These are phyloP conservation scores for Falco rusticolus DNA, from an alignment of 2,797 vertebrate genomes.

Conservation along the genomic window DNA sequence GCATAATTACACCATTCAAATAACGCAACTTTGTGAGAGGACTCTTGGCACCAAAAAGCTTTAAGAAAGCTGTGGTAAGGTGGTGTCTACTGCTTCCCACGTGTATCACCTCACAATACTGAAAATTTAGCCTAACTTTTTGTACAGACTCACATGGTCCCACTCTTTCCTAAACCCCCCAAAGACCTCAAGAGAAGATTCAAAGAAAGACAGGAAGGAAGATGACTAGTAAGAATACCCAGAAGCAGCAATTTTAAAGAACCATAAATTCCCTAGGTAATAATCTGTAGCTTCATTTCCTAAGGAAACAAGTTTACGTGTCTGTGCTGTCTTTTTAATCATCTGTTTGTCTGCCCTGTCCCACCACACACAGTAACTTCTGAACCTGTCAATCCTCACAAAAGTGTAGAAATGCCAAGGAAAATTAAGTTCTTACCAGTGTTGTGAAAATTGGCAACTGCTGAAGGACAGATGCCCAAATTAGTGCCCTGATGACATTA, in stretches of 20 bases:
- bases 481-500: neutral
- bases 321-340: conserved; percentile 57
- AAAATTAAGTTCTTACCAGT: neutral
- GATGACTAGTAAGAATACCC: conserved; percentile 5
- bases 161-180: neutral
- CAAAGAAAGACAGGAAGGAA: conserved; percentile 52
- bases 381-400: neutral
- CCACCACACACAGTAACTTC: neutral
- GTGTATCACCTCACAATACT: fast-evolving
- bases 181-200: neutral
- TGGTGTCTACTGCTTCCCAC: neutral
- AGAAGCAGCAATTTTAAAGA: conserved; percentile 46
- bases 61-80: neutral
- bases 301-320: conserved; percentile 35
- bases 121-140: neutral
- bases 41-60: neutral
- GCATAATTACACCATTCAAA: neutral
- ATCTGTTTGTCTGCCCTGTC: neutral
- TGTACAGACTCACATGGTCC: neutral
- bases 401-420: neutral
- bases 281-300: conserved; percentile 32
- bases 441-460: neutral
- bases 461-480: conserved; percentile 1
- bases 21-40: neutral
- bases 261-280: neutral